Evolutionary conservation across 2,113 vertebrate genomes (phyloP).

Genomic region (Tupaia tana): DNA sequence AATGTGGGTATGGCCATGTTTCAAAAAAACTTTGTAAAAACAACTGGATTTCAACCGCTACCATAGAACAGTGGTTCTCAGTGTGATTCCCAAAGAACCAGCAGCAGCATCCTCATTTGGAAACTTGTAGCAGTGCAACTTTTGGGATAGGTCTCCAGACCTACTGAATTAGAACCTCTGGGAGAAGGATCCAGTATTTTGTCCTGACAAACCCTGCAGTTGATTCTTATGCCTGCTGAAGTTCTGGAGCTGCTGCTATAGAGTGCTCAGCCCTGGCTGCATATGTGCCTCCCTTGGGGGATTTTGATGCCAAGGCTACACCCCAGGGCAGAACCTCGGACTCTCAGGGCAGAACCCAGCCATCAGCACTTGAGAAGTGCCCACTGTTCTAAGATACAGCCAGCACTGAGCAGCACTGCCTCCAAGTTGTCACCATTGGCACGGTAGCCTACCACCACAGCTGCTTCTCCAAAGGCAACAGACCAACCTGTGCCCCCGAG

Average conservation of each 20-base stretch:
- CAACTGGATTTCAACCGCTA: background rate
- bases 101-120: background rate
- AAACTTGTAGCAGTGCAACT: background rate
- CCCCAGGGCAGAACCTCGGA: background rate
- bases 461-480: background rate
- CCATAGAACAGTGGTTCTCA: background rate
- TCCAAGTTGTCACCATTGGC: background rate
- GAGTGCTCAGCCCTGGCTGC: background rate
- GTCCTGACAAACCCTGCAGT: background rate
- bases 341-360: background rate
- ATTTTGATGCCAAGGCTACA: background rate
- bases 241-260: background rate
- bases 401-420: background rate
- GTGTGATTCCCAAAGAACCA: background rate
- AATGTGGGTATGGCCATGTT: background rate
- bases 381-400: background rate
- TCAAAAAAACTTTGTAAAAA: slow-evolving; percentile 45
- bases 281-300: background rate
- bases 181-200: background rate
- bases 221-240: background rate
- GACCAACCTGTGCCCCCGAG: background rate
- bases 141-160: background rate
- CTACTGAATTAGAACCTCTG: background rate
- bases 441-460: too few species aligned
- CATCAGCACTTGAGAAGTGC: background rate